phyloP scores from a whole-genome alignment of 2,888 invertebrate species.

The Acronicta aceris region DNA sequence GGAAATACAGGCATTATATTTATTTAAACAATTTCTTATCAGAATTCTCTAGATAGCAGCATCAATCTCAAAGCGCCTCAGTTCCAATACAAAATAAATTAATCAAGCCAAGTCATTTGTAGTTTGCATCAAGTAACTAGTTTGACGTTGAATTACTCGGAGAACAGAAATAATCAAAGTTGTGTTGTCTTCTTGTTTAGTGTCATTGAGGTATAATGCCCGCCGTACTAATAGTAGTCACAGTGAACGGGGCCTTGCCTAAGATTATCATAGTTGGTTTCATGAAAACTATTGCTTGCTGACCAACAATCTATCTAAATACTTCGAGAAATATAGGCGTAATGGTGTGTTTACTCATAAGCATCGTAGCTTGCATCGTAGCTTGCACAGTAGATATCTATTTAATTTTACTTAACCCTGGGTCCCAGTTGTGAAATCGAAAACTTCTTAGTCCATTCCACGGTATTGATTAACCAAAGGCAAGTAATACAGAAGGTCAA shows the following conservation, averaged over 20 bases:
- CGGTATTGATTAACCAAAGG: not conserved
- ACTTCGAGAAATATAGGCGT: too few species aligned
- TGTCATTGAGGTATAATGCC: not conserved
- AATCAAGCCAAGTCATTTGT: constrained; percentile 36
- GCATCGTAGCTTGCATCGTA: constrained; percentile 2
- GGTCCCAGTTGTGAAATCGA: constrained; percentile 26
- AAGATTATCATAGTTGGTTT: too few species aligned
- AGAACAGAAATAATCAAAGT: constrained; percentile 45
- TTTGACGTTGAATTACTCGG: constrained; percentile 33
- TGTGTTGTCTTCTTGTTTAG: constrained; percentile 21
- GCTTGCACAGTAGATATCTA: constrained; percentile 21
- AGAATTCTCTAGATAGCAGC: not conserved
- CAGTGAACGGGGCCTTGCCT: too few species aligned
- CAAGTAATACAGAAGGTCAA: constrained; percentile 9
- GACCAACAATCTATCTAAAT: too few species aligned
- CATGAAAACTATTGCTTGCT: too few species aligned
- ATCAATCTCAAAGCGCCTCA: not conserved
- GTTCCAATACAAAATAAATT: constrained; percentile 37
- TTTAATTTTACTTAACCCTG: constrained; percentile 28
- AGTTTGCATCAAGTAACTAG: constrained; percentile 32
- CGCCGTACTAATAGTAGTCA: not conserved
- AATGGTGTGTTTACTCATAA: too few species aligned
- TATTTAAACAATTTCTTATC: not conserved
- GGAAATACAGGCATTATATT: too few species aligned
- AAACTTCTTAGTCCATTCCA: constrained; percentile 30